These are phyloP conservation scores for Ochropleura leucogaster DNA, from an alignment of 2,888 invertebrate genomes.

Conservation along the genomic window DNA sequence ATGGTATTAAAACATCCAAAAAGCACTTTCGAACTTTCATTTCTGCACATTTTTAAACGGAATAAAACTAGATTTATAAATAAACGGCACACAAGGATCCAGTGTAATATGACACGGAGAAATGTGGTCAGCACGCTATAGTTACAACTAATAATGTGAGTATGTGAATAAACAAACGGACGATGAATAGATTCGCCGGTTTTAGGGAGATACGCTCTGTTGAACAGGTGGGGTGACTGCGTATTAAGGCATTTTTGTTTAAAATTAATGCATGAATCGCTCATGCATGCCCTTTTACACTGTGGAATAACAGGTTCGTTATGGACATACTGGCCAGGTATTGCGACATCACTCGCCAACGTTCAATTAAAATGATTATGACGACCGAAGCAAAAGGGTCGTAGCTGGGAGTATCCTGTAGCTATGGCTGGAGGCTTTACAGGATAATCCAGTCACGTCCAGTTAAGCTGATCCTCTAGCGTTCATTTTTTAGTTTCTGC, in stretches of 20 bases:
- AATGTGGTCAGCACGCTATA: conserved; percentile 68
- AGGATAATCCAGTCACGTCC: no score
- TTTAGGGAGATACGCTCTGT: conserved; percentile 90
- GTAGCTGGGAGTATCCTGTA: background rate
- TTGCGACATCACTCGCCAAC: conserved; percentile 33
- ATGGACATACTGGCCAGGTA: conserved; percentile 28
- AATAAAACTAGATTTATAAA: conserved; percentile 6
- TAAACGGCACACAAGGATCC: conserved; percentile 37
- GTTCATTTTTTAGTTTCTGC: background rate
- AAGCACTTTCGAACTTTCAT: conserved; percentile 91
- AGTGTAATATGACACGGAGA: conserved; percentile 58
- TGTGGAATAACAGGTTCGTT: conserved; percentile 53
- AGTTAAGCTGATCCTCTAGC: background rate
- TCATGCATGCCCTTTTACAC: conserved; percentile 66
- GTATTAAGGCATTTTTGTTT: conserved; percentile 89
- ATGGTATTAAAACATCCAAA: conserved; percentile 93
- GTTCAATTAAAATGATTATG: background rate
- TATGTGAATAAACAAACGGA: conserved; percentile 83
- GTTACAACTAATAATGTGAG: conserved; percentile 72
- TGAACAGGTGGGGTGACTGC: conserved; percentile 90
- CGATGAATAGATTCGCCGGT: conserved; percentile 88
- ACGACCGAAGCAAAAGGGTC: background rate
- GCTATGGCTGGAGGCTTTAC: background rate
- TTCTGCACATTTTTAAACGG: conserved; percentile 75
- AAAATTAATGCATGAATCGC: conserved; percentile 85